A percentile compares a stretch with the other conserved stretches of the same genome.
These are phyloP conservation scores for Nomada lathburiana DNA, from an alignment of 2,888 invertebrate genomes.

Conservation along the genomic window DNA sequence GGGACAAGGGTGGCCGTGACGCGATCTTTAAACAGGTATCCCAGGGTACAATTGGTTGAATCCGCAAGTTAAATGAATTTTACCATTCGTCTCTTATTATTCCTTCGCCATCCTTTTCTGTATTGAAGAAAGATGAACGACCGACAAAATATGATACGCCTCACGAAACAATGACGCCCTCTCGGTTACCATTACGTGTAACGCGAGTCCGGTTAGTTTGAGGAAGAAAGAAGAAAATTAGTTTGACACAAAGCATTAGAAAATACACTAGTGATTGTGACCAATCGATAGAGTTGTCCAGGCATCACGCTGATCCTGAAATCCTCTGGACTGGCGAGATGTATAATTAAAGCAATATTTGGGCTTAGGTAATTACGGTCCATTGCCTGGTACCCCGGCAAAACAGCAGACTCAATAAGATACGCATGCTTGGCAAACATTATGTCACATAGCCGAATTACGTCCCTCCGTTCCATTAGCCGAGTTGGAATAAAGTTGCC, in stretches of 20 bases:
- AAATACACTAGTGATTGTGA: conserved; percentile 59
- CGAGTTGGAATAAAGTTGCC: conserved; percentile 77
- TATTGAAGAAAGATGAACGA: conserved; percentile 16
- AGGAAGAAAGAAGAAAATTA: conserved; percentile 31
- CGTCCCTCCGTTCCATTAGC: conserved; percentile 74
- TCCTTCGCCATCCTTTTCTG: not conserved
- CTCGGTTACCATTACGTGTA: conserved; percentile 57
- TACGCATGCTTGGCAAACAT: conserved; percentile 71
- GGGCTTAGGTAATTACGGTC: conserved; percentile 79
- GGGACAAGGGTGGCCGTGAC: not conserved
- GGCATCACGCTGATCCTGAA: conserved; percentile 67
- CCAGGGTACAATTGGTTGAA: not conserved
- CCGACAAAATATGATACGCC: too few species aligned
- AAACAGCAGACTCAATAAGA: conserved; percentile 65
- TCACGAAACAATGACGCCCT: conserved; percentile 21
- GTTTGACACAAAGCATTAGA: conserved; percentile 43
- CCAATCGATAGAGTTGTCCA: conserved; percentile 55
- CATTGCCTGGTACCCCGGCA: conserved; percentile 70
- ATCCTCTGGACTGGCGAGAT: conserved; percentile 68
- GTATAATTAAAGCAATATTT: conserved; percentile 80
- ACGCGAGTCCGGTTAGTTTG: conserved; percentile 12
- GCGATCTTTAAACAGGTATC: not conserved
- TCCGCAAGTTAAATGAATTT: not conserved
- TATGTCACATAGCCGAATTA: conserved; percentile 76
- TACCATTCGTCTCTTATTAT: not conserved